These are phyloP conservation scores for Dendrocincla tyrannina DNA, from an alignment of 2,797 vertebrate species.

Conservation along the genomic window DNA sequence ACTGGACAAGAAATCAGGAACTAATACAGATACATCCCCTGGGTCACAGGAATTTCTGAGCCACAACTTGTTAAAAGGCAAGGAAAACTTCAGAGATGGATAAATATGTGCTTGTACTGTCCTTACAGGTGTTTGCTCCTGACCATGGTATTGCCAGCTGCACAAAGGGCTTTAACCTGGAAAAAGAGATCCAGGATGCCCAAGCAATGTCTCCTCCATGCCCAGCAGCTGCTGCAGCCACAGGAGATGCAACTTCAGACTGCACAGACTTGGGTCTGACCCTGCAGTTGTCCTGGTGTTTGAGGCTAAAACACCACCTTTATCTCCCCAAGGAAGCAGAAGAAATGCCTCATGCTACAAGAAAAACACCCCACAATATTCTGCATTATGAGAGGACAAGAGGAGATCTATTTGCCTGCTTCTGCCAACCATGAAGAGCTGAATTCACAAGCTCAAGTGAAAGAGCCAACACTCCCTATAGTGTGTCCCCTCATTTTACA, in stretches of 20 bases:
- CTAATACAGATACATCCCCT: background rate
- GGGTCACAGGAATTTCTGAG: background rate
- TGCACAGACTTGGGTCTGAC: background rate
- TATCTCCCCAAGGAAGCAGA: background rate
- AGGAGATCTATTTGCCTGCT: background rate
- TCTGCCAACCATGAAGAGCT: background rate
- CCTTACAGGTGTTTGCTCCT: background rate
- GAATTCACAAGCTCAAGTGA: background rate
- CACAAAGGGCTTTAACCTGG: no score
- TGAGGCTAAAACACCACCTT: background rate
- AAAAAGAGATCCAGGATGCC: no score
- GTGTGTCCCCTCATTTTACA: background rate
- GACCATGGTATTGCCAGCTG: no score
- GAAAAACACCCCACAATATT: background rate
- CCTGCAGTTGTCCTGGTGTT: background rate
- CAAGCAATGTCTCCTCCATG: no score
- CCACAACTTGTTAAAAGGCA: background rate
- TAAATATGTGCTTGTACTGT: accelerated
- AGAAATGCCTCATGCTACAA: background rate
- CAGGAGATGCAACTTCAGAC: background rate
- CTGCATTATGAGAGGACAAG: background rate
- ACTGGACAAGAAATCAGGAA: background rate
- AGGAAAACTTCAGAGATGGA: background rate
- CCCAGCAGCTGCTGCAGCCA: background rate
- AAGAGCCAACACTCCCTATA: background rate